Base-by-base conservation (phyloP, 2,113 vertebrate genomes). In the Python bivittatus region DNA sequence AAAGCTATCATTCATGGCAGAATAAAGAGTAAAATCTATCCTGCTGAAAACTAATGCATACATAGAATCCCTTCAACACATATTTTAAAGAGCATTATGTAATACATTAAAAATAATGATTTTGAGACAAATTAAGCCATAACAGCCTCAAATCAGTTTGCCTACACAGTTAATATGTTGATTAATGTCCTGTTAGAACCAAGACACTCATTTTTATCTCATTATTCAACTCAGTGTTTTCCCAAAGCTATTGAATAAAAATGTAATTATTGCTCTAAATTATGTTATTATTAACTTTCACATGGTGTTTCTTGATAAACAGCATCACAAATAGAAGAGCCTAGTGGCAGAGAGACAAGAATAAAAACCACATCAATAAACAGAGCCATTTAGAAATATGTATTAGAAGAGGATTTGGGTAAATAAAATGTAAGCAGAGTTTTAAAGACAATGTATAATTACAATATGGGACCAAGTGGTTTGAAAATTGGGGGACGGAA, bases 121-220 rank as follows among this genome's bases (percentile, higher is more conserved):
- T 98, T 98, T 96, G 96, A 97, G 96, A 97, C 96, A 97, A 97
- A 97, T 97, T 97, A 97, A 97, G 95, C 91, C 10, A 0, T 97
- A 97, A 97, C 94, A 95, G 93, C 95, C 94, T 97, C 96, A 97
- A 96, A 97, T 97, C 97, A 97, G 97, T 97, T 98, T 97, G 95
- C 95, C 96, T 95, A 96, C 97, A 97, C 95, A 92, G 97, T 96
- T 98, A 98, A 97, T 98, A 94, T 95, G 97, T 97, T 98, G 97
- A 98, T 98, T 98, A 98, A 98, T 98, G 96, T 97, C 97, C 98
- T 98, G 96, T 97, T 97, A 98, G 96, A 95, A 93, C 96, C 15
- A 91, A 97, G 97, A 96, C 91, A 93, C 95, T 97, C 96, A 96
- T 97, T 98, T 98, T 98, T 98, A 96, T 96, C 97, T 97, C 97